Evolutionary conservation across 2,888 invertebrate species (phyloP).

Genomic region (Auanema freiburgensis): DNA sequence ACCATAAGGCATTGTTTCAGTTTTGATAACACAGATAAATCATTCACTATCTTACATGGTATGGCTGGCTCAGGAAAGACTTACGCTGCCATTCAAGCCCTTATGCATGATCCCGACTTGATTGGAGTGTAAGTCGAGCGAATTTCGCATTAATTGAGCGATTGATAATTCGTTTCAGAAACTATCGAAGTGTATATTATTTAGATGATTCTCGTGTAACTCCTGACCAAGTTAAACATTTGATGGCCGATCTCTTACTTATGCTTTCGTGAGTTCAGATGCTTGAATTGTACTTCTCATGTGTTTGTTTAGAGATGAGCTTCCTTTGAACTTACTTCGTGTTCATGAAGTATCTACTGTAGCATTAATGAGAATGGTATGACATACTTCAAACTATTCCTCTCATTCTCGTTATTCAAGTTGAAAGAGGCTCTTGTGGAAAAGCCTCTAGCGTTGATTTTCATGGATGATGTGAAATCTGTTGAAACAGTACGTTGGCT

Average conservation of each 20-base stretch:
- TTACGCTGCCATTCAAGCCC: slow-evolving; percentile 23
- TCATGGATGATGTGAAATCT: slow-evolving; percentile 39
- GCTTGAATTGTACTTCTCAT: too few species aligned
- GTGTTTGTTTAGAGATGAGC: too few species aligned
- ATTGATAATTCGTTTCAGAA: slow-evolving; percentile 11
- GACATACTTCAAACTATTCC: neutral
- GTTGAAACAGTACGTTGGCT: slow-evolving; percentile 36
- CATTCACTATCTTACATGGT: slow-evolving; percentile 34
- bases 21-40: slow-evolving; percentile 19
- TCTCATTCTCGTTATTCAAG: slow-evolving; percentile 4
- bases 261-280: slow-evolving; percentile 29
- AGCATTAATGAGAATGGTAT: slow-evolving; percentile 13
- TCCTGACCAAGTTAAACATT: neutral
- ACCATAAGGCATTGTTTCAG: neutral
- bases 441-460: slow-evolving; percentile 31
- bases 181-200: slow-evolving; percentile 14
- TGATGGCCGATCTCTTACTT: slow-evolving; percentile 33
- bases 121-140: slow-evolving; percentile 32
- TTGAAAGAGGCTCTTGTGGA: slow-evolving; percentile 37
- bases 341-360: slow-evolving; percentile 3
- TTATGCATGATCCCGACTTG: slow-evolving; percentile 20
- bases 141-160: too few species aligned
- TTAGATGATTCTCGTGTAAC: slow-evolving; percentile 4
- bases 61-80: slow-evolving; percentile 35
- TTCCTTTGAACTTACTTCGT: neutral